These are phyloP conservation scores for Parnassius apollo DNA, from an alignment of 2,888 invertebrate species.

Conservation along the genomic window DNA sequence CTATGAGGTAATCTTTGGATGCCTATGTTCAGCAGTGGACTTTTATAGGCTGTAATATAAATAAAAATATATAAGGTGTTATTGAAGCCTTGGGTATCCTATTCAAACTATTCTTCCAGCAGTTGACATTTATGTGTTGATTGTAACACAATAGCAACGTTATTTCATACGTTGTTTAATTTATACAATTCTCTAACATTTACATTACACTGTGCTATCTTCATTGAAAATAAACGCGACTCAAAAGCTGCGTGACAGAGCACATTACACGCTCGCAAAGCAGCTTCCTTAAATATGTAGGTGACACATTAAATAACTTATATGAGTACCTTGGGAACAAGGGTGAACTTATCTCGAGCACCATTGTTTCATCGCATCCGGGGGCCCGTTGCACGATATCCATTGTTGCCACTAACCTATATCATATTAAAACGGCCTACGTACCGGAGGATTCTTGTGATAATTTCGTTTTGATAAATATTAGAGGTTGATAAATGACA, in stretches of 20 bases:
- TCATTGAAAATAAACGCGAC: slow-evolving; percentile 9
- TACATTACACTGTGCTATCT: not conserved
- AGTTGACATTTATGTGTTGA: too few species aligned
- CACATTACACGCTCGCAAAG: slow-evolving; percentile 3
- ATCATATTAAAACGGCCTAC: slow-evolving; percentile 22
- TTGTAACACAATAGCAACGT: too few species aligned
- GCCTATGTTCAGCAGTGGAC: too few species aligned
- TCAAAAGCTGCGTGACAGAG: slow-evolving; percentile 4
- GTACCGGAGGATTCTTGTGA: slow-evolving; percentile 12
- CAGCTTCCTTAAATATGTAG: slow-evolving; percentile 26
- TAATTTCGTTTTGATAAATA: slow-evolving; percentile 16
- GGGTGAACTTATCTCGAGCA: slow-evolving; percentile 24
- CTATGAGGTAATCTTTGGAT: too few species aligned
- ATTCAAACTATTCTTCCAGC: too few species aligned
- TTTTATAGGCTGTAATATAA: too few species aligned
- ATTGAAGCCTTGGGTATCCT: too few species aligned
- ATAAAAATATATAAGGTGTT: too few species aligned
- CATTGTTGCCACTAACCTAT: slow-evolving; percentile 25
- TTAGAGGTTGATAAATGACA: slow-evolving; percentile 15
- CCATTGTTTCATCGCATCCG: slow-evolving; percentile 29
- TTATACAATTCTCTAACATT: too few species aligned
- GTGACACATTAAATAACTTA: slow-evolving; percentile 32
- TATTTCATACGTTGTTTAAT: too few species aligned
- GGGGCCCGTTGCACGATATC: slow-evolving; percentile 21
- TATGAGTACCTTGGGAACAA: slow-evolving; percentile 36